Evolutionary conservation across 2,888 invertebrate genomes (phyloP).

Genomic region (Eupithecia vulgata): DNA sequence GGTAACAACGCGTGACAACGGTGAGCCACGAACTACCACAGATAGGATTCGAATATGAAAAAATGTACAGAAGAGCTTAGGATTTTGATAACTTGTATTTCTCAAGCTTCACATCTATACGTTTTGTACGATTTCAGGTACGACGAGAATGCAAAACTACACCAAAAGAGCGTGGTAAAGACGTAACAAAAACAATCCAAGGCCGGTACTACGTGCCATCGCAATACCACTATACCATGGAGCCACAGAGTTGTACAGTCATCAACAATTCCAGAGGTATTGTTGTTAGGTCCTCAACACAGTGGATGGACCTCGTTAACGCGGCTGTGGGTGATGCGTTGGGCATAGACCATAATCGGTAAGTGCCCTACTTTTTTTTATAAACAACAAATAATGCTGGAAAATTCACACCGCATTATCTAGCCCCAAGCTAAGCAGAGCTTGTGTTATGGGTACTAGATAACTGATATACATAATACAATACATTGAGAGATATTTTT

Average conservation of each 20-base stretch:
- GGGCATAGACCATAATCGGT: constrained; percentile 85
- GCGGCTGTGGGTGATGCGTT: constrained; percentile 69
- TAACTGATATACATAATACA: too few relatives aligned
- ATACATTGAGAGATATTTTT: too few relatives aligned
- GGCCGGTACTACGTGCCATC: constrained; percentile 83
- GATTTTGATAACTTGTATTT: not conserved
- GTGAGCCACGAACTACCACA: not conserved
- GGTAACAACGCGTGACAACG: too few relatives aligned
- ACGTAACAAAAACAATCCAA: constrained; percentile 78
- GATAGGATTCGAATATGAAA: not conserved
- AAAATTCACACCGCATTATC: too few relatives aligned
- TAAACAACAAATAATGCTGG: too few relatives aligned
- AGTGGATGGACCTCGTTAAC: constrained; percentile 86
- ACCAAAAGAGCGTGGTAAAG: constrained; percentile 65
- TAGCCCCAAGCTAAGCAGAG: too few relatives aligned
- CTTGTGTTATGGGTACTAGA: too few relatives aligned
- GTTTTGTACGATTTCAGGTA: constrained; percentile 52
- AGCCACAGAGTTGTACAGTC: constrained; percentile 85
- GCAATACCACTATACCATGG: constrained; percentile 92
- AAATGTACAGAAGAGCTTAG: not conserved
- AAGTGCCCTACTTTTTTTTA: constrained; percentile 43
- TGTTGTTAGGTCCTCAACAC: constrained; percentile 81
- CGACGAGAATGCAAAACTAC: constrained; percentile 62
- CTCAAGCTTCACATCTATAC: not conserved
- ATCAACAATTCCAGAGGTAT: constrained; percentile 53